Evolutionary conservation across 2,113 vertebrate genomes (phyloP), one percentile per base, ranked within the genome.

Genomic region (Thunnus maccoyii): DNA sequence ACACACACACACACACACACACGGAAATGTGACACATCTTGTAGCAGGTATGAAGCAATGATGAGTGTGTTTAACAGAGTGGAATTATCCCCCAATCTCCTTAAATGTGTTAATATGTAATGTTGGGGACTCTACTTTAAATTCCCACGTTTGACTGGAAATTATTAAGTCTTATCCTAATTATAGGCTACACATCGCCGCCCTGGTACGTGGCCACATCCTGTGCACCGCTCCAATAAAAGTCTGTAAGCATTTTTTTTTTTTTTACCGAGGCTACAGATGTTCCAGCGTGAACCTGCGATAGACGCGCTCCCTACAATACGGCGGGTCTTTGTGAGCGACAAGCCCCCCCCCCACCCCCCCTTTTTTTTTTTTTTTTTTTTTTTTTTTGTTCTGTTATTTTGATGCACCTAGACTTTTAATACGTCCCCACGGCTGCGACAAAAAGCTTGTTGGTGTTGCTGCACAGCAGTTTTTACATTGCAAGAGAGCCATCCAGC

Each of bases 401-500:
- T 76, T 70, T 78, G 80, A 76, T 74, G 61, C 46, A 51, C 41
- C 68, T 72, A 84, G 88, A 88, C 80, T 68, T 75, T 61, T 71
- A 46, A 65, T 73, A 62, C 67, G 80, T 87, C 78, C 60, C 27
- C 22, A 78, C 70, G 82, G 82, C 75, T 63, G 66, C 48, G 51
- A 71, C 25, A 13, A 63, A 75, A 85, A 71, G 20, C 68, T 51
- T 64, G 76, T 66, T 82, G 70, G 68, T 56, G n/a, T 71, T 81
- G 74, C 32, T 69, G 80, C 78, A 68, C 66, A 60, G 71, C 74
- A 87, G 58, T 41, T 87, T 76, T 69, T 63, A 54, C 73, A 64
- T 88, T 82, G 83, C 80, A 32, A 67, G 77, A 83, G 84, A 89
- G 83, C 76, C 89, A 88, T 85, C 77, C 86, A 81, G 87, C 88